Evolutionary conservation across 2,888 invertebrate species (phyloP).

Genomic region (Gandaritis pyraliata): DNA sequence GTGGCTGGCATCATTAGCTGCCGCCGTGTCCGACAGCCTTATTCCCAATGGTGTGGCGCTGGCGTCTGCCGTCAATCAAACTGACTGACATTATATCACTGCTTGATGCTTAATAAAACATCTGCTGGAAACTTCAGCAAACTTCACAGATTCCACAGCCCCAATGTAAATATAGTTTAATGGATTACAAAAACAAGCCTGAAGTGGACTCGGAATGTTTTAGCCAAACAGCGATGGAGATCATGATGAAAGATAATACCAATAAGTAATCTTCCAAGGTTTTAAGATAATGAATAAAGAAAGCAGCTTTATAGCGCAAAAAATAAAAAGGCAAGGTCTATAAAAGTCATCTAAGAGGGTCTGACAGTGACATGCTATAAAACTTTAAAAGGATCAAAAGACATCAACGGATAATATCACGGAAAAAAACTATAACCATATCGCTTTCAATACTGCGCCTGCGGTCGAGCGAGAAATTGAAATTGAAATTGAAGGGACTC

Average conservation of each 20-base stretch:
- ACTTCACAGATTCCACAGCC: constrained; percentile 46
- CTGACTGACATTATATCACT: constrained; percentile 65
- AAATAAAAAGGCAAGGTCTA: constrained; percentile 28
- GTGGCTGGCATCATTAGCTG: constrained; percentile 14
- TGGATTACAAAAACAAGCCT: constrained; percentile 49
- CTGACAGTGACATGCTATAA: constrained; percentile 44
- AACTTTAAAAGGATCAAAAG: constrained; percentile 41
- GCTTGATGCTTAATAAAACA: constrained; percentile 60
- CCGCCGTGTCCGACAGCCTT: constrained; percentile 19
- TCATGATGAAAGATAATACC: constrained; percentile 9
- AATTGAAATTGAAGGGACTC: no score
- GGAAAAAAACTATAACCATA: constrained; percentile 40
- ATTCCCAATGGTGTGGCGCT: constrained; percentile 21
- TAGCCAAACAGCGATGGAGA: constrained; percentile 14
- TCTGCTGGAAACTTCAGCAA: constrained; percentile 48
- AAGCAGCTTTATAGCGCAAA: constrained; percentile 26
- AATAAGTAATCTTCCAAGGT: constrained; percentile 14
- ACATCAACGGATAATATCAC: constrained; percentile 41
- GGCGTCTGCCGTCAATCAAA: constrained; percentile 68
- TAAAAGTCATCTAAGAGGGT: constrained; percentile 38
- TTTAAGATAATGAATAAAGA: constrained; percentile 32
- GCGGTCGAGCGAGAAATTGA: constrained; percentile 30
- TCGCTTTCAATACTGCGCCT: constrained; percentile 45
- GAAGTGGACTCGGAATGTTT: constrained; percentile 25
- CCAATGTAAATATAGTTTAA: constrained; percentile 46